Base-by-base conservation (phyloP, 2,888 invertebrate species). In the Geotrupes spiniger region DNA sequence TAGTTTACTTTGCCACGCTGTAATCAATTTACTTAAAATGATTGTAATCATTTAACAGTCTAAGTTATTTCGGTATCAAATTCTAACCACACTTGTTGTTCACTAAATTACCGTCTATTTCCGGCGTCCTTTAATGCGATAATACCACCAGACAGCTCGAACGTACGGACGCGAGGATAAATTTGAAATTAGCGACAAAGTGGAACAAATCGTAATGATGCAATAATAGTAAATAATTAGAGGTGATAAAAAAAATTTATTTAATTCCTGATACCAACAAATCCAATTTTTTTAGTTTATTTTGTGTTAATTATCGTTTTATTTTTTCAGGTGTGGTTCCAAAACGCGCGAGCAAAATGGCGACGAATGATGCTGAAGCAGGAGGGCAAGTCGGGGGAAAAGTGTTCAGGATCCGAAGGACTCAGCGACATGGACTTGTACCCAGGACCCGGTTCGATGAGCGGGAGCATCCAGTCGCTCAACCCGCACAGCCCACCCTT, bases 321-420 rank as follows among this genome's bases (percentile, higher is more conserved):
- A 74, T 78, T 75, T 74, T 77, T 77, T 29, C 82, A 93, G 92
- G 93, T 93, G 46, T 93, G 93, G 93, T 94, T 94, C 76, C 93
- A 94, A 76, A 94, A 94, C 71, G 92, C 93, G 17, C 79, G 94
- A 28, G 94, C 94, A 59, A 94, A 94, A 78, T 92, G 91, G 86
- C 83, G 94, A 64, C 83, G 94, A 58, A 89, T 90, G 82, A 85
- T 90, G 73, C 78, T 87, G 62, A 87, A 88, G 68, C 87, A 88
- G 66, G 88, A 88, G 68, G 85, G 84, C 71, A 85, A 85, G 65
- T 69, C 72, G 29, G 78, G 81, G 57, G 87, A 87, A 65, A 87
- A 86, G 65, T 84, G 84, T 66, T 83, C 83, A 11, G 75, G 77
- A 8, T 74, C 76, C n/a, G 83, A 83, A 59, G 81, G 82, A 42